Conservation (phyloP, 2,113 vertebrate genomes). For the Myotis yumanensis region DNA sequence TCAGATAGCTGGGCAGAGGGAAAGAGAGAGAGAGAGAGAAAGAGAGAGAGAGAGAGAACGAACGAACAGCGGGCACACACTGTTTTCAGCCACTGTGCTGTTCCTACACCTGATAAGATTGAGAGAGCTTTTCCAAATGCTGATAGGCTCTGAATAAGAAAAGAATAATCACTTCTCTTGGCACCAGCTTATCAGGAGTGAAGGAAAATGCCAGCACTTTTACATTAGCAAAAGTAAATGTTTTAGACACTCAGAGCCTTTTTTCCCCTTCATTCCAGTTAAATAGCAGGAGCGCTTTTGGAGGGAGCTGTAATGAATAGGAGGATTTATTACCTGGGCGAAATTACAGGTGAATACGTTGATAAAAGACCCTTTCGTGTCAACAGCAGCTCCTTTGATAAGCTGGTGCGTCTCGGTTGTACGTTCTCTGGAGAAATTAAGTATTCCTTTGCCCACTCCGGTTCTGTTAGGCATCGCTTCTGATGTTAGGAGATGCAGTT, state of each 20-base stretch:
- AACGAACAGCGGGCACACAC: slow-evolving; percentile 74
- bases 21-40: slow-evolving; percentile 75
- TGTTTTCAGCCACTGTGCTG: slow-evolving; percentile 88
- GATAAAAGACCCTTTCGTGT: slow-evolving; percentile 78
- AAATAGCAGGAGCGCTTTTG: slow-evolving; percentile 80
- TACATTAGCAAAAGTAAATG: slow-evolving; percentile 90
- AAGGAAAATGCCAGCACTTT: slow-evolving; percentile 89
- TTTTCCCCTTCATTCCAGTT: slow-evolving; percentile 79
- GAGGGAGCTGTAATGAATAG: slow-evolving; percentile 80
- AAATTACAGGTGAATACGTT: slow-evolving; percentile 83
- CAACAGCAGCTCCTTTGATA: slow-evolving; percentile 81
- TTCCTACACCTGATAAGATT: slow-evolving; percentile 89
- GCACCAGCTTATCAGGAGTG: slow-evolving; percentile 87
- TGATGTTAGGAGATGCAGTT: slow-evolving; percentile 57
- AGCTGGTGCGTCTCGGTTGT: slow-evolving; percentile 73
- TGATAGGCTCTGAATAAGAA: slow-evolving; percentile 91
- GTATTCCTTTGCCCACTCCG: slow-evolving; percentile 60
- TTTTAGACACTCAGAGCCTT: slow-evolving; percentile 85
- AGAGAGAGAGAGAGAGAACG: no score
- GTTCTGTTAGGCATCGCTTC: slow-evolving; percentile 59
- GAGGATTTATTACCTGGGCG: slow-evolving; percentile 84
- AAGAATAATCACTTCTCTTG: slow-evolving; percentile 89
- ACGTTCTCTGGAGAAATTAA: slow-evolving; percentile 79
- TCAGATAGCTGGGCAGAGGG: slow-evolving; percentile 87
- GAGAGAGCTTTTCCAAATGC: slow-evolving; percentile 87